Percentiles rank a stretch among this genome's conserved stretches.
These are phyloP conservation scores for Meleagris gallopavo DNA, from an alignment of 2,113 vertebrate genomes.

Conservation along the genomic window DNA sequence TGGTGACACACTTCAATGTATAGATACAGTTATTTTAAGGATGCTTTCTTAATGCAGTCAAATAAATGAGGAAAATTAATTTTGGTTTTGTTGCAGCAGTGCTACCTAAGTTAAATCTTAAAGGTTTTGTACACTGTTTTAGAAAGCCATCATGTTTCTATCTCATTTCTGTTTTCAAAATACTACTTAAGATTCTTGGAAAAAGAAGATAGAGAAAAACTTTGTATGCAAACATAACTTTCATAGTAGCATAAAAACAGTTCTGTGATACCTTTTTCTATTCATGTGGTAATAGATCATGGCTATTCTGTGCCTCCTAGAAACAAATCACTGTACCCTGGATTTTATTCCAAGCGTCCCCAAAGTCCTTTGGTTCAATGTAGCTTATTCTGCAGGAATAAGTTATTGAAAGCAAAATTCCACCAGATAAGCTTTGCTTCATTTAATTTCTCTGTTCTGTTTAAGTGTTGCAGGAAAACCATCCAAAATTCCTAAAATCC, in stretches of 20 bases:
- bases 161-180: neutral
- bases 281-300: neutral
- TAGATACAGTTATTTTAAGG: neutral
- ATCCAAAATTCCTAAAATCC: neutral
- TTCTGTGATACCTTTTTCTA: neutral
- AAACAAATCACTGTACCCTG: neutral
- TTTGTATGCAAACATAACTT: neutral
- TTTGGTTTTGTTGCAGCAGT: neutral
- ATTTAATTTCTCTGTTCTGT: neutral
- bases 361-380: neutral
- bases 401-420: neutral
- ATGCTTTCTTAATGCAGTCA: neutral
- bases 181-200: neutral
- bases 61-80: neutral
- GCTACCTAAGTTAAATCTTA: neutral
- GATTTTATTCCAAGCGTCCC: neutral
- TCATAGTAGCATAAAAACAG: neutral
- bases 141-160: neutral
- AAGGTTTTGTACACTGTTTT: neutral
- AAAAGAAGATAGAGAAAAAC: neutral
- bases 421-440: neutral
- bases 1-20: neutral
- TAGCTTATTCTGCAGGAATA: neutral
- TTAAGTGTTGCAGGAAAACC: neutral
- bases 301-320: neutral